phyloP scores from a whole-genome alignment of 2,113 vertebrate genomes.

The Cryptotis parvus region DNA sequence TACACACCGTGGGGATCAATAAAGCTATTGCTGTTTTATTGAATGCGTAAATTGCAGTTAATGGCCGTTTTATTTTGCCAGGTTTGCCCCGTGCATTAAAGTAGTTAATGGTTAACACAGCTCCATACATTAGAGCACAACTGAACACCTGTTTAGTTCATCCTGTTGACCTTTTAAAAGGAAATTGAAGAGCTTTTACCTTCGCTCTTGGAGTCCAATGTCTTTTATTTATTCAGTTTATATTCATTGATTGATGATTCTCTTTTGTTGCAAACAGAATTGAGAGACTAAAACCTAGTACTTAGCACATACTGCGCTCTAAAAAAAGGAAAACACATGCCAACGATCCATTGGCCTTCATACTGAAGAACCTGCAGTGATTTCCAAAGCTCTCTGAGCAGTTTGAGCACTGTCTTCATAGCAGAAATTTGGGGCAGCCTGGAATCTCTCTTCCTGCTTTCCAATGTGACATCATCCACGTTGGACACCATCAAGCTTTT shows the following conservation, averaged over 20 bases:
- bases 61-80: background rate
- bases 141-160: background rate
- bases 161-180: background rate
- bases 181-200: background rate
- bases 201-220: background rate
- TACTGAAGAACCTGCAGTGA: background rate
- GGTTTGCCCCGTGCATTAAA: background rate
- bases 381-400: background rate
- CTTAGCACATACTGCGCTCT: background rate
- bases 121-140: background rate
- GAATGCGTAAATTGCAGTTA: background rate
- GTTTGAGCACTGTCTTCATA: background rate
- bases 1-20: background rate
- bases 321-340: background rate
- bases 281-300: background rate
- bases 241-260: background rate
- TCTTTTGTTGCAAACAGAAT: slow-evolving; percentile 13
- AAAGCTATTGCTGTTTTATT: slow-evolving; percentile 18
- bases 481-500: background rate
- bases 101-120: background rate
- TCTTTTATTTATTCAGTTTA: background rate
- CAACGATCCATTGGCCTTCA: background rate
- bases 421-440: background rate
- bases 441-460: background rate
- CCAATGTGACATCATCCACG: background rate